Conservation (phyloP, 2,113 vertebrate species). For the Hypomesus transpacificus region DNA sequence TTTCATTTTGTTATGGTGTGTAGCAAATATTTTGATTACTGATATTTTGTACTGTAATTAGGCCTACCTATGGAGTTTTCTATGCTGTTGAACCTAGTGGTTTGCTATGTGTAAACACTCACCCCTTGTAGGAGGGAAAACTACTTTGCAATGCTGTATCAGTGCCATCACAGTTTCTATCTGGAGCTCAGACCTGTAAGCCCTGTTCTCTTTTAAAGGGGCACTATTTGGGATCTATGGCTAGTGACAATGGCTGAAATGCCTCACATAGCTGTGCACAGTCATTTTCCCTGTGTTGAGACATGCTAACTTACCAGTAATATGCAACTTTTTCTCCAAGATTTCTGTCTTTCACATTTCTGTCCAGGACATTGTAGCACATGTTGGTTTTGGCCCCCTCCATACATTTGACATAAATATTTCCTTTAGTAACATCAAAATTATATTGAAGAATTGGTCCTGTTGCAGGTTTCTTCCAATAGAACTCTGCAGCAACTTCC, state of each 20-base stretch:
- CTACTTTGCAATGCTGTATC: too few species aligned
- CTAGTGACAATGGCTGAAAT: constrained; percentile 39
- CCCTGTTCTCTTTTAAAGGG: background rate
- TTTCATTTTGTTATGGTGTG: too few species aligned
- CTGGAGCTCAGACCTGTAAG: too few species aligned
- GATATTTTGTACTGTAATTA: too few species aligned
- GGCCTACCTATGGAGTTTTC: too few species aligned
- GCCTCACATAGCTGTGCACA: constrained; percentile 32
- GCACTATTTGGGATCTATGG: constrained; percentile 22
- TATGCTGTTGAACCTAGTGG: too few species aligned
- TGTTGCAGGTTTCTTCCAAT: constrained; percentile 71
- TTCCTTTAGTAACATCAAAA: constrained; percentile 75
- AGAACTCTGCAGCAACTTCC: constrained; percentile 71
- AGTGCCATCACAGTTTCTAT: too few species aligned
- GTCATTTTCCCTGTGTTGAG: constrained; percentile 6
- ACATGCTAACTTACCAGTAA: constrained; percentile 72
- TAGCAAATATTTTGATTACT: too few species aligned
- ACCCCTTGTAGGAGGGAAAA: too few species aligned
- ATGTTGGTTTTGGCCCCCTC: constrained; percentile 80
- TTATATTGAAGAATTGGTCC: constrained; percentile 73
- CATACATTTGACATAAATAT: constrained; percentile 74
- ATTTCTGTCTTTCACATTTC: constrained; percentile 68
- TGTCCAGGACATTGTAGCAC: constrained; percentile 79
- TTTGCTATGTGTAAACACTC: too few species aligned
- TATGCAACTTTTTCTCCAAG: constrained; percentile 75